Base-by-base conservation (phyloP, 2,888 invertebrate genomes). In the Callyntrura sp. region DNA sequence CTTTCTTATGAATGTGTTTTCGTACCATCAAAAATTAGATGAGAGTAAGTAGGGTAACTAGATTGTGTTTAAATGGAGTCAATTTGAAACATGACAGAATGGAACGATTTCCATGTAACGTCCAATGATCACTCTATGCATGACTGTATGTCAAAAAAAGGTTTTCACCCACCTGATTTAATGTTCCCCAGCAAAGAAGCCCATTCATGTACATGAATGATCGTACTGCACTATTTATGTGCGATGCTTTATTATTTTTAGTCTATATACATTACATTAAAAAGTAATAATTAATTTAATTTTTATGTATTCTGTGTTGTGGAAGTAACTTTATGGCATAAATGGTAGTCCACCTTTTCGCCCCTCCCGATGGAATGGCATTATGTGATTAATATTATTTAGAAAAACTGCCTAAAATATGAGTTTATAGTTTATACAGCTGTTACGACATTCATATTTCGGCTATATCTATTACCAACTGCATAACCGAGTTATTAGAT, bases 71-170 rank as follows among this genome's bases (percentile, higher is more conserved):
- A 17, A 35, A 43, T 51, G 11, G 51, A 84, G 84, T 84, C 70
- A 84, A 35, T 83, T 55, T 78, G 68, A 51, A 84, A 84, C 83
- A 83, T 83, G 83, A 68, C 51, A 83, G 0, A 28, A 55, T 51
- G 6, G 55, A 73, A 12, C 0, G 17, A 12, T 20, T 45, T 73
- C 70, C 70, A 48, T 23, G 20, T 43, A 73, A 73, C 45, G 70
- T 73, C 70, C 70, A 73, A 45, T 20, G 45, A 20, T 45, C 11
- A 73, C 20, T 73, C 2, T 68, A 43, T 68, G 68, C 68, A 68
- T 68, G 68, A 68, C 68, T 35, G 35, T 35, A 2, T 35, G 35
- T 17, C 68, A 43, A 65, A 14, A 6, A 14, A 28, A 14, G 4
- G 20, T n/a, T 14, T 48, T 48, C 12, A 20, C 70, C 70, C 70